Evolutionary conservation across 2,888 invertebrate genomes (phyloP).

Genomic region (Cephus nigrinus): DNA sequence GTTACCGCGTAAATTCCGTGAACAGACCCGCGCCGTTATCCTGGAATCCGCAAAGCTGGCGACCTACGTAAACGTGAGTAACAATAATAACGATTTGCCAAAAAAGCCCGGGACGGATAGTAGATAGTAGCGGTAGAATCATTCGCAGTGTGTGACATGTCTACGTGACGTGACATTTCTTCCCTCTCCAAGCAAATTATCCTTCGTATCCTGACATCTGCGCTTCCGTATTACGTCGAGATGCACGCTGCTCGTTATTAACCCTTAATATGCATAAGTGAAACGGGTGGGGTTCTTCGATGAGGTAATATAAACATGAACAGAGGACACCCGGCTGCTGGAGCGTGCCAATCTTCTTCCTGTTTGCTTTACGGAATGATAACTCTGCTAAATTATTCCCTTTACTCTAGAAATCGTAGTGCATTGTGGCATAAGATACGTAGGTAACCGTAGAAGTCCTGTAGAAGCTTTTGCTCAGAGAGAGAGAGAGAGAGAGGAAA

Average conservation of each 20-base stretch:
- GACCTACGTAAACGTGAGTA: slow-evolving; percentile 42
- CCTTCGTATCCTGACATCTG: slow-evolving; percentile 14
- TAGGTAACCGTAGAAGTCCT: neutral
- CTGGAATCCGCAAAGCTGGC: slow-evolving; percentile 25
- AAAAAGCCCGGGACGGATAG: slow-evolving; percentile 2
- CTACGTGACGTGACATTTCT: slow-evolving; percentile 12
- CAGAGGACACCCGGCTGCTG: slow-evolving; percentile 1
- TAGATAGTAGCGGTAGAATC: slow-evolving; percentile 5
- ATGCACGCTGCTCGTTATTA: slow-evolving; percentile 19
- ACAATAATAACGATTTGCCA: slow-evolving; percentile 16
- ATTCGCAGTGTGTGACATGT: slow-evolving; percentile 20
- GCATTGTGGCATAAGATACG: neutral
- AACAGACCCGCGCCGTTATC: slow-evolving; percentile 17
- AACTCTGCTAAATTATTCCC: neutral
- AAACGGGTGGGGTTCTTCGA: slow-evolving; percentile 1
- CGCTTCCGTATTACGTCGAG: neutral
- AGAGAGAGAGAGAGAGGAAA: too few relatives aligned
- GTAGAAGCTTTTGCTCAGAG: neutral
- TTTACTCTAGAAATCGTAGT: neutral
- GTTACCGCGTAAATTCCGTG: slow-evolving; percentile 21
- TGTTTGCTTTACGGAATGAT: neutral
- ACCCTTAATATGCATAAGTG: neutral
- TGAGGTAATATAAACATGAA: neutral
- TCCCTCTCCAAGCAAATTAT: neutral
- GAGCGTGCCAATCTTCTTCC: neutral